A percentile compares a stretch with the other conserved stretches of the same genome.
Evolutionary conservation across 2,888 invertebrate species (phyloP).

Genomic region (Oligia latruncula): DNA sequence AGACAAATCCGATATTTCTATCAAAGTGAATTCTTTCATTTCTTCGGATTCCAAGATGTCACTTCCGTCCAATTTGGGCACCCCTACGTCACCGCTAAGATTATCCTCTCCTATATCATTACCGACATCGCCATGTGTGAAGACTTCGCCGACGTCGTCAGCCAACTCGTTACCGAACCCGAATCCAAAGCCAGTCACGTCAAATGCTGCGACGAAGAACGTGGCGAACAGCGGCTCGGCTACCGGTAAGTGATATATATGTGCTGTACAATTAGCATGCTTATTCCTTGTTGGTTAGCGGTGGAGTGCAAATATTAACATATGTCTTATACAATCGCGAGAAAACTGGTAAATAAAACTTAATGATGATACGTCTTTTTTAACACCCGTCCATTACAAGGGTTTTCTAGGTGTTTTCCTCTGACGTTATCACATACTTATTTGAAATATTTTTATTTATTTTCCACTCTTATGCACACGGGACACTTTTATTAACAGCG

Average conservation of each 20-base stretch:
- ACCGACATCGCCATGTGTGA: constrained; percentile 82
- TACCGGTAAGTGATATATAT: constrained; percentile 80
- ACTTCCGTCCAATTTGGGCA: constrained; percentile 82
- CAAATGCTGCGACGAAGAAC: constrained; percentile 68
- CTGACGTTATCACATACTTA: not conserved
- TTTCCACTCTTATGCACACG: not conserved
- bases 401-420: not conserved
- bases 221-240: constrained; percentile 80
- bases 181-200: constrained; percentile 60
- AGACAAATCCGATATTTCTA: constrained; percentile 68
- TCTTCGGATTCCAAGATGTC: constrained; percentile 84
- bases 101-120: constrained; percentile 83
- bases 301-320: constrained; percentile 14
- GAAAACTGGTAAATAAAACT: not conserved
- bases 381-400: not conserved
- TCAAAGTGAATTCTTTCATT: constrained; percentile 73
- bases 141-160: constrained; percentile 74
- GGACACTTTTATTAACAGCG: not conserved
- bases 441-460: not conserved
- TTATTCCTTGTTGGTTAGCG: constrained; percentile 37
- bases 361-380: not conserved
- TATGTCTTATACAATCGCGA: not conserved
- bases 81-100: constrained; percentile 83
- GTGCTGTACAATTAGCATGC: constrained; percentile 35
- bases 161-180: constrained; percentile 76